phyloP scores from a whole-genome alignment of 92 coral and sea anemone genomes.

The Epizoanthus stellaris region DNA sequence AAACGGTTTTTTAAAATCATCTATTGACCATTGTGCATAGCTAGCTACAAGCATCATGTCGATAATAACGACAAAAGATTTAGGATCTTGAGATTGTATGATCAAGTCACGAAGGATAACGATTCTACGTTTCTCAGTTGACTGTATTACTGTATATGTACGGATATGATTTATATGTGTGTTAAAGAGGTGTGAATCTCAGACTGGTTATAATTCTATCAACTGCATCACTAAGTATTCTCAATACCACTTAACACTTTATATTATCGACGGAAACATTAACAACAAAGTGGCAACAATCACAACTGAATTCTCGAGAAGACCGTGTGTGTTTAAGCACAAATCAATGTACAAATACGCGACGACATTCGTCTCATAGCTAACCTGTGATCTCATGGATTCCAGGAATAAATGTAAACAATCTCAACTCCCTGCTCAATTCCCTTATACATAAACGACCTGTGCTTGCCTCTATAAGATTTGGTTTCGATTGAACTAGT shows the following conservation, averaged over 20 bases:
- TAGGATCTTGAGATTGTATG: not conserved
- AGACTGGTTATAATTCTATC: not conserved
- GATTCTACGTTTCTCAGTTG: not conserved
- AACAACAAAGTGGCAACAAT: too few relatives aligned
- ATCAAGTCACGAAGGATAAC: too few relatives aligned
- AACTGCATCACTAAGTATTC: not conserved
- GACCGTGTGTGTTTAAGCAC: not conserved
- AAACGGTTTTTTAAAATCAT: not conserved
- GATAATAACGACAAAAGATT: not conserved
- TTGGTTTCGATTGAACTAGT: not conserved
- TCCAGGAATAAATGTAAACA: slow-evolving; percentile 13
- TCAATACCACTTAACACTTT: not conserved
- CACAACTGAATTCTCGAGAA: too few relatives aligned
- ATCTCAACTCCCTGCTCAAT: not conserved
- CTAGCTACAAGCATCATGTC: not conserved
- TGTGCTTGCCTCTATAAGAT: not conserved
- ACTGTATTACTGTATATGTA: not conserved
- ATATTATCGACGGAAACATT: too few relatives aligned
- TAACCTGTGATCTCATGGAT: slow-evolving; percentile 39
- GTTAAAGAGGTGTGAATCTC: not conserved
- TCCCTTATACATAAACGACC: not conserved
- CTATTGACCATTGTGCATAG: not conserved
- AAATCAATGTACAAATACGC: not conserved
- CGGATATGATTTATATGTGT: not conserved
- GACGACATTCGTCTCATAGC: not conserved